Conservation (phyloP, 2,797 vertebrate species). For the Hyperoplus lanceolatus region DNA sequence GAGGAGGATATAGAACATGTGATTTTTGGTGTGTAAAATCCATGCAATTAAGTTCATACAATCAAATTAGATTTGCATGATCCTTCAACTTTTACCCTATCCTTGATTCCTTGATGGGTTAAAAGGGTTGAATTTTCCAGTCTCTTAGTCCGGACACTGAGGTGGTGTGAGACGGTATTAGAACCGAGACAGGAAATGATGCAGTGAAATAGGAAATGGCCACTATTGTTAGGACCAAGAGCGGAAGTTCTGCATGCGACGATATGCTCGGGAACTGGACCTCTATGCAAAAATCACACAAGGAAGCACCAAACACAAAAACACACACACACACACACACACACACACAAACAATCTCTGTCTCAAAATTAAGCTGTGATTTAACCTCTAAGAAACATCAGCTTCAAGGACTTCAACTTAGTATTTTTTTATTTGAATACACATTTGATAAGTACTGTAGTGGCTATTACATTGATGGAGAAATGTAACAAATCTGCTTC, state of each 20-base stretch:
- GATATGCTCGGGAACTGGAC: slow-evolving; percentile 72
- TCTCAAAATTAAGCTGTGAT: slow-evolving; percentile 16
- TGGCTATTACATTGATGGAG: slow-evolving; percentile 8
- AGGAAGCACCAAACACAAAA: slow-evolving; percentile 27
- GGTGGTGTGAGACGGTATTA: slow-evolving; percentile 64
- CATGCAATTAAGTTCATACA: slow-evolving; percentile 12
- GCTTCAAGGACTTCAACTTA: neutral
- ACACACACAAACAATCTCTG: slow-evolving; percentile 26
- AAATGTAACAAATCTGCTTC: neutral
- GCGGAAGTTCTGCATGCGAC: slow-evolving; percentile 77
- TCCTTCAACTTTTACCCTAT: slow-evolving; percentile 48
- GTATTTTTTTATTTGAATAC: neutral
- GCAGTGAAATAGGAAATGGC: slow-evolving; percentile 82
- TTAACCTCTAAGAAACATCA: slow-evolving; percentile 45
- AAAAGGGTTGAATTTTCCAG: slow-evolving; percentile 43
- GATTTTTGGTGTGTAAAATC: slow-evolving; percentile 18
- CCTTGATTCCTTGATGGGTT: slow-evolving; percentile 33
- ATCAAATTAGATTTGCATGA: slow-evolving; percentile 17
- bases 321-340: slow-evolving; percentile 43
- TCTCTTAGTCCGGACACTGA: slow-evolving; percentile 39
- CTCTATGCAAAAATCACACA: slow-evolving; percentile 44
- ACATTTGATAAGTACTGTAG: neutral
- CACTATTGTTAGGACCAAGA: slow-evolving; percentile 81
- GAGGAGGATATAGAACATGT: slow-evolving; percentile 3
- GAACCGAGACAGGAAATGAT: slow-evolving; percentile 80